Conservation (phyloP, 2,888 invertebrate genomes). For the Drosophila villosipedis region DNA sequence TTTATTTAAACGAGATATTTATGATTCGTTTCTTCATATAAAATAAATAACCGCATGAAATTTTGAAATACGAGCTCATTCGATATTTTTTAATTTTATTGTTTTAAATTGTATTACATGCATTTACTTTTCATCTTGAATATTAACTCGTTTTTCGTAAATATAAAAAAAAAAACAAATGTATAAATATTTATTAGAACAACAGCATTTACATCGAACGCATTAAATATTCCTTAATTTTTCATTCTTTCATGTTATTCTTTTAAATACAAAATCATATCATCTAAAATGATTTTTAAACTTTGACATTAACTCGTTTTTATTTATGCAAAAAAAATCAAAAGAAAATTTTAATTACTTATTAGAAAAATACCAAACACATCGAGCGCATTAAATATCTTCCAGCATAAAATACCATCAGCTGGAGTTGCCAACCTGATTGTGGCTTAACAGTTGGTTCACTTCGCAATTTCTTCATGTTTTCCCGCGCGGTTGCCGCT, state of each 20-base stretch:
- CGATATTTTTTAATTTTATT: neutral
- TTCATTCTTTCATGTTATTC: neutral
- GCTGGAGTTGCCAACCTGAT: slow-evolving; percentile 30
- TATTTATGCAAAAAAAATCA: neutral
- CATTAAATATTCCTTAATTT: neutral
- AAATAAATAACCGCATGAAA: neutral
- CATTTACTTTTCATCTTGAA: neutral
- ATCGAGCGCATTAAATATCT: neutral
- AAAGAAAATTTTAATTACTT: neutral
- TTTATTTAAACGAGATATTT: too few species aligned
- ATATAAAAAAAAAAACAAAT: neutral
- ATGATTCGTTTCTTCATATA: neutral
- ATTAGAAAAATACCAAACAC: neutral
- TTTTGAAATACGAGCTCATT: neutral
- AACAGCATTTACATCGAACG: neutral
- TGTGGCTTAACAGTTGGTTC: slow-evolving; percentile 34
- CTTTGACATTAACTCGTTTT: too few species aligned
- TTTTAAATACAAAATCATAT: neutral
- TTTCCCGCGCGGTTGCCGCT: slow-evolving; percentile 51
- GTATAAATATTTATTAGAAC: neutral
- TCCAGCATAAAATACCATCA: neutral
- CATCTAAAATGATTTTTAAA: neutral
- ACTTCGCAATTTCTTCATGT: slow-evolving; percentile 5
- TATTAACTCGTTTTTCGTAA: neutral
- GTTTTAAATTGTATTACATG: neutral